These are phyloP conservation scores for Pollenia amentaria DNA, from an alignment of 2,888 invertebrate genomes.

Conservation along the genomic window DNA sequence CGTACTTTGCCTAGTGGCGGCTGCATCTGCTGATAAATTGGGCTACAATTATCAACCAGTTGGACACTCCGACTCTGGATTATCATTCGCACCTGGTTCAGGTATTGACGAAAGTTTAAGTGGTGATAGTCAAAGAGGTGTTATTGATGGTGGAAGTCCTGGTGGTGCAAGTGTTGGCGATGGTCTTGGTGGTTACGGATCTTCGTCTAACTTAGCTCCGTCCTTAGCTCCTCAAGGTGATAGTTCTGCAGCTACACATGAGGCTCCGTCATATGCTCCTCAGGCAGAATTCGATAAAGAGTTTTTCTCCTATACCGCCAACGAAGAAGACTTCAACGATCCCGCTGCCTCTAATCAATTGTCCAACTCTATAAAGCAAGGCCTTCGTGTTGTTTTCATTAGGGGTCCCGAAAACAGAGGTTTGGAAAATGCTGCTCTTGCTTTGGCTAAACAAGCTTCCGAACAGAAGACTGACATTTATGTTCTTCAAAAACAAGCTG, in stretches of 20 bases:
- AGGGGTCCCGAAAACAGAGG: constrained; percentile 76
- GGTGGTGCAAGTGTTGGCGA: background rate
- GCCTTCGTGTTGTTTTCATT: constrained; percentile 83
- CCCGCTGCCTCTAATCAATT: constrained; percentile 76
- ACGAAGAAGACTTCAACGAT: constrained; percentile 81
- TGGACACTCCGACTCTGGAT: constrained; percentile 77
- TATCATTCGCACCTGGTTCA: constrained; percentile 77
- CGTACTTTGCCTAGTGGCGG: constrained; percentile 56
- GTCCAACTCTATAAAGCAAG: constrained; percentile 78
- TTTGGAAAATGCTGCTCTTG: constrained; percentile 80
- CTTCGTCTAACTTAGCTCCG: constrained; percentile 15
- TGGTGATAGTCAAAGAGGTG: constrained; percentile 1
- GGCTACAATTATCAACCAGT: constrained; percentile 79
- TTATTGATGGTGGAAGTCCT: constrained; percentile 58
- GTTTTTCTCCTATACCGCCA: constrained; percentile 81
- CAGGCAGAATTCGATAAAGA: constrained; percentile 80
- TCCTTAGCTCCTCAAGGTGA: constrained; percentile 8
- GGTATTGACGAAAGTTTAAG: background rate
- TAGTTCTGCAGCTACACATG: constrained; percentile 1
- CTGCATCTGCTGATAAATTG: constrained; percentile 77
- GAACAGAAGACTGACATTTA: constrained; percentile 81
- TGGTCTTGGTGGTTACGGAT: background rate
- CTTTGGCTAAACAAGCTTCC: constrained; percentile 79
- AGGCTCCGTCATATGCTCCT: constrained; percentile 6
- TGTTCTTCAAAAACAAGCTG: constrained; percentile 76